A percentile compares a stretch with the other conserved stretches of the same genome.
phyloP scores from a whole-genome alignment of 2,113 vertebrate species.

The Abramis brama region DNA sequence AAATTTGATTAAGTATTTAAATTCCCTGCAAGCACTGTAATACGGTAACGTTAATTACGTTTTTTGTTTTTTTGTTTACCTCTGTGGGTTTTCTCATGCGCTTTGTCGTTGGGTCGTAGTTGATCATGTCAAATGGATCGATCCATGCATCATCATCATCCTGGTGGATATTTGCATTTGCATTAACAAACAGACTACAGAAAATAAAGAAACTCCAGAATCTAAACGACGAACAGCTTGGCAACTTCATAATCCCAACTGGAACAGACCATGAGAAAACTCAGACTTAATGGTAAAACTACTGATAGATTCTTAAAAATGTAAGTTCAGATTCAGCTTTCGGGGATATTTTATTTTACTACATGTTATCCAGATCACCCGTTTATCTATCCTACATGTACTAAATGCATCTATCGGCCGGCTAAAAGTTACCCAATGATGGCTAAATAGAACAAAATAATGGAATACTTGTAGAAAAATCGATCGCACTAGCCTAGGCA shows the following conservation, averaged over 20 bases:
- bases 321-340: background rate
- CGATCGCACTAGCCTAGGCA: too few species aligned
- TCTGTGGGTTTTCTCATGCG: conserved; percentile 67
- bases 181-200: background rate
- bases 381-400: background rate
- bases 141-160: conserved; percentile 65
- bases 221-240: background rate
- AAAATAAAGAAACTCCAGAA: background rate
- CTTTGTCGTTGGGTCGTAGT: conserved; percentile 69
- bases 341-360: background rate
- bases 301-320: background rate
- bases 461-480: too few species aligned
- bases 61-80: conserved; percentile 50
- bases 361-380: background rate
- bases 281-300: background rate
- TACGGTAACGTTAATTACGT: background rate
- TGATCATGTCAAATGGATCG: conserved; percentile 74
- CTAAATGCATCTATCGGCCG: background rate
- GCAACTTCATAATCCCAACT: background rate
- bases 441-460: background rate
- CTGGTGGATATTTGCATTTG: background rate
- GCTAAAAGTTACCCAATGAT: background rate
- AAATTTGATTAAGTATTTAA: background rate
- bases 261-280: background rate
- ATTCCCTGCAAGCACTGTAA: background rate